Conservation (phyloP, 2,797 vertebrate species). For the Rhabdophis nuchalis region DNA sequence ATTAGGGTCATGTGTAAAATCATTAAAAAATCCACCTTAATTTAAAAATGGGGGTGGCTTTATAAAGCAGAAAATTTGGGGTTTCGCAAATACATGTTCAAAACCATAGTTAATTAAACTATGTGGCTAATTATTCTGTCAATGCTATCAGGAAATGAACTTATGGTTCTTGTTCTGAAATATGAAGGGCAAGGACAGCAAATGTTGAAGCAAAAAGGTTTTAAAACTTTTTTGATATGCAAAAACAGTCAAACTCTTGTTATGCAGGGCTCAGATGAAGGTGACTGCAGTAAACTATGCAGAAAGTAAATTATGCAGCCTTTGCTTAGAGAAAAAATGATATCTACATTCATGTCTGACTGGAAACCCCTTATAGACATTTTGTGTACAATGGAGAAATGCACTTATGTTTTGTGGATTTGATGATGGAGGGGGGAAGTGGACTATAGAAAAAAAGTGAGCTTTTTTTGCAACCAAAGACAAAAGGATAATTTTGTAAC, state of each 20-base stretch:
- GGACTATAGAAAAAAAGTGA: not conserved
- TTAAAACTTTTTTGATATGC: not conserved
- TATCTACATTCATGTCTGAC: no score
- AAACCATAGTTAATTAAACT: not conserved
- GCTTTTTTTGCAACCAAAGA: no score
- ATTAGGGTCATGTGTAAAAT: not conserved
- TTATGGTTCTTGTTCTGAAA: not conserved
- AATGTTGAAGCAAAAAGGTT: not conserved
- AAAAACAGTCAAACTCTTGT: not conserved
- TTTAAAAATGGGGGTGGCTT: not conserved
- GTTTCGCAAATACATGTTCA: not conserved
- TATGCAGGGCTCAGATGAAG: not conserved
- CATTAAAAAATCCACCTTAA: not conserved
- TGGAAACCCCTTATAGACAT: no score
- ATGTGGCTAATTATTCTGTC: not conserved
- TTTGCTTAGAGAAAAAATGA: not conserved
- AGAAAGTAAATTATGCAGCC: not conserved
- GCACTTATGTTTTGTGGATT: not conserved
- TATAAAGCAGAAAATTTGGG: not conserved
- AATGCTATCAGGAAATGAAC: not conserved
- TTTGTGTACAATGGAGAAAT: not conserved
- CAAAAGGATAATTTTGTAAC: not conserved
- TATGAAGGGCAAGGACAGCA: not conserved
- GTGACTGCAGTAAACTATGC: not conserved
- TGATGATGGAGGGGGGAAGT: no score